These are phyloP conservation scores for Rhipidura dahli DNA, from an alignment of 2,113 vertebrate genomes.

Conservation along the genomic window DNA sequence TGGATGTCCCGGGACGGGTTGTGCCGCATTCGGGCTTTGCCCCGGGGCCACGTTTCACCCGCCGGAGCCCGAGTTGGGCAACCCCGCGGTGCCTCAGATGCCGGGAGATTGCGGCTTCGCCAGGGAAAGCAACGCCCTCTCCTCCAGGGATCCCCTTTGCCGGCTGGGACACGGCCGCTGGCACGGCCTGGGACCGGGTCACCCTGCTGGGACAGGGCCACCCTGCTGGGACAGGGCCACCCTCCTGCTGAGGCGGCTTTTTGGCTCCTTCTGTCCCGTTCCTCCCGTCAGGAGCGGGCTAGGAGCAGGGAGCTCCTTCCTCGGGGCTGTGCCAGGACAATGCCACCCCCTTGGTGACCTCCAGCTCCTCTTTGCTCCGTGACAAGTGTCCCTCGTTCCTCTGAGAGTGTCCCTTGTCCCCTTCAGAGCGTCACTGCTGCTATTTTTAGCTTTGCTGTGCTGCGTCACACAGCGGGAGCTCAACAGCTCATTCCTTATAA, in stretches of 20 bases:
- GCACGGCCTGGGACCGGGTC: not conserved
- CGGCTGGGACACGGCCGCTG: not conserved
- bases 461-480: not conserved
- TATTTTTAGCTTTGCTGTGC: not conserved
- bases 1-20: not conserved
- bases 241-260: not conserved
- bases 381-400: not conserved
- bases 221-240: not conserved
- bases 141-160: not conserved
- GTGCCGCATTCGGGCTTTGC: not conserved
- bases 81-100: not conserved
- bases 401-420: rapidly evolving
- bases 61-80: not conserved
- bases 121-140: not conserved
- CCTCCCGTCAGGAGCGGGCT: rapidly evolving
- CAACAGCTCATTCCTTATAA: rapidly evolving
- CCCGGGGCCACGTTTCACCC: not conserved
- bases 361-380: too few species aligned
- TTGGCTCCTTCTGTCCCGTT: rapidly evolving
- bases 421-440: not conserved
- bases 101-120: not conserved
- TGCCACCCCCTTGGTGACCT: rapidly evolving
- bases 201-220: not conserved
- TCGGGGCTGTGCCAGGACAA: not conserved
- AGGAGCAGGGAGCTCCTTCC: not conserved